These are phyloP conservation scores for Porites rus DNA, from an alignment of 92 coral and sea anemone species.

Conservation along the genomic window DNA sequence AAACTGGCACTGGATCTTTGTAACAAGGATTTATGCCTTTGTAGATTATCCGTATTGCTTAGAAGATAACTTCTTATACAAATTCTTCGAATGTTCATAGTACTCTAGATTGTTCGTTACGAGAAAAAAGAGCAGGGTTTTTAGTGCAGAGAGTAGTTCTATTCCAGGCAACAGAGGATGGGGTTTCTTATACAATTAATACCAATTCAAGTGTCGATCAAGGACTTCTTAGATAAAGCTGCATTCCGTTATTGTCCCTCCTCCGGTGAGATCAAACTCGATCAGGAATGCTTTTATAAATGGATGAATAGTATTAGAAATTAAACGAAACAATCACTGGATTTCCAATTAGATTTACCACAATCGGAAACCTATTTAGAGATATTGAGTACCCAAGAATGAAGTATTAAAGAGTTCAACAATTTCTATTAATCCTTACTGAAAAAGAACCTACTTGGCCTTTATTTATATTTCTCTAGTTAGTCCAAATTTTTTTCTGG, in stretches of 20 bases:
- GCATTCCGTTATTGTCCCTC: background rate
- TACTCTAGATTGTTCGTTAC: background rate
- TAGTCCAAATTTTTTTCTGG: background rate
- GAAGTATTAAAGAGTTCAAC: too few relatives aligned
- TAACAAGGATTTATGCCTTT: background rate
- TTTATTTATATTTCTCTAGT: background rate
- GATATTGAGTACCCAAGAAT: background rate
- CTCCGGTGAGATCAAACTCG: background rate
- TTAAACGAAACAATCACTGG: background rate
- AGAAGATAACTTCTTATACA: background rate
- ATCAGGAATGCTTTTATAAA: background rate
- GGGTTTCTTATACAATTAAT: too few relatives aligned
- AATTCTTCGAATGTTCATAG: background rate
- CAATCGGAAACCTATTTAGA: conserved; percentile 6
- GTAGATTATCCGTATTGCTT: background rate
- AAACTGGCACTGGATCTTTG: background rate
- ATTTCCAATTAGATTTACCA: background rate
- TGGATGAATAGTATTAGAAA: background rate
- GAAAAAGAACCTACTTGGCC: too few relatives aligned
- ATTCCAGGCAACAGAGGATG: background rate
- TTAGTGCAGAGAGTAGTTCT: background rate
- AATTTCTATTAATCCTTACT: too few relatives aligned
- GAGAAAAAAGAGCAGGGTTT: background rate
- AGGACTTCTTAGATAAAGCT: too few relatives aligned
- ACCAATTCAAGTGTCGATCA: too few relatives aligned